Evolutionary conservation across 2,113 vertebrate species (phyloP), one percentile per base, ranked within the genome.

Genomic region (Colaptes auratus): DNA sequence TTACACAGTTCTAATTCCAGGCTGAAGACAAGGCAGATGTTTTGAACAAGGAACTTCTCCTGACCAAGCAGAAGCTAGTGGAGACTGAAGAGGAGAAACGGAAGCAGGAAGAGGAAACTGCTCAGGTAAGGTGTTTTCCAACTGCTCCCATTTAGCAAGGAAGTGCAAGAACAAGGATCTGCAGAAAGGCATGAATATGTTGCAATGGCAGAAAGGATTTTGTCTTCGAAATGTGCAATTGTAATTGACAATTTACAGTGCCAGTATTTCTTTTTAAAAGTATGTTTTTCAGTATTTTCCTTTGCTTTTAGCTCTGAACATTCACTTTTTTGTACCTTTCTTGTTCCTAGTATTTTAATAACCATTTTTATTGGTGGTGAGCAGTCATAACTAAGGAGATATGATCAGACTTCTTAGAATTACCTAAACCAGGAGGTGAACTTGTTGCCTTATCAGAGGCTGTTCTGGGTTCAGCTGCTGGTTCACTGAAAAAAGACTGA

Each of bases 21-120:
- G 99, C 98, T 10, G 99, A 99, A 96, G 99, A 99, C 97, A 99
- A 99, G 96, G 99, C 99, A 0, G 99, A 99, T 56, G 98, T 99
- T 78, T 73, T 99, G 97, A 99, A 99, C 96, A 99, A 99, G 95
- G 99, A 99, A 90, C 98, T 99, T 71, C 98, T 99, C 67, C 95
- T 98, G 97, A 99, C 99, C 82, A 99, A 99, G 77, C 99, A 99
- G 94, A 98, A 98, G 71, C 97, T 99, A 28, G 98, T 99, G 94
- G 99, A 99, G 94, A 99, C 99, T 0, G 99, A 99, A 94, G 99
- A 99, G 70, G 99, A 99, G 93, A 99, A 99, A 95, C 97, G 98
- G 73, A 98, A 98, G 69, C 99, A 99, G 94, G 99, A 99, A 90
- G 99, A 99, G 82, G 99, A 99, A 98, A 99, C 99, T 0, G 98